phyloP scores from a whole-genome alignment of 1,140 invertebrate genomes.

The Campoletis sonorensis region DNA sequence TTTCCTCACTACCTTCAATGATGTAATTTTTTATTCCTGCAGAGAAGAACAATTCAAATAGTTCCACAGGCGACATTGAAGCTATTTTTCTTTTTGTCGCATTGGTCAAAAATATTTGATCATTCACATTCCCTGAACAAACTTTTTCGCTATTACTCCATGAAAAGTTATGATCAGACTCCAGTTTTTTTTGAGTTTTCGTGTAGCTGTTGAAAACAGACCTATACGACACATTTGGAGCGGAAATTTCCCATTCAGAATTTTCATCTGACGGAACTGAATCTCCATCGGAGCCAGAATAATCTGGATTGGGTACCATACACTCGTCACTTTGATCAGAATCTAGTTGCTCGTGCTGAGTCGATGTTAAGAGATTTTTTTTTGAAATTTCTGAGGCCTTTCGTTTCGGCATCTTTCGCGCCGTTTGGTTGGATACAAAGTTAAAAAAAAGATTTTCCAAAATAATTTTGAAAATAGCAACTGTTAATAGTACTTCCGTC shows the following conservation, averaged over 20 bases:
- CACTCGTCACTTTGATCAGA: constrained; percentile 10
- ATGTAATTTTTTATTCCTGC: constrained; percentile 39
- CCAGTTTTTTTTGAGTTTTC: constrained; percentile 42
- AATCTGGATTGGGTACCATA: constrained; percentile 32
- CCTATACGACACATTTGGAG: constrained; percentile 44
- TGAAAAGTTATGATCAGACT: constrained; percentile 42
- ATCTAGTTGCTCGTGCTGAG: constrained; percentile 35
- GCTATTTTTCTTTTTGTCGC: constrained; percentile 39
- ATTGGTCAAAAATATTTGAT: constrained; percentile 45
- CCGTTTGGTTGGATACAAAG: background rate
- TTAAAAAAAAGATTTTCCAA: constrained; percentile 2
- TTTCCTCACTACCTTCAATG: constrained; percentile 35
- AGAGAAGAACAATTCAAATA: constrained; percentile 48
- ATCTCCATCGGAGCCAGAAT: constrained; percentile 39
- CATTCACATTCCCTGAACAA: constrained; percentile 16
- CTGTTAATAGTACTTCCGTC: constrained; percentile 8
- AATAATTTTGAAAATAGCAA: constrained; percentile 12
- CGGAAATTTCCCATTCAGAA: constrained; percentile 47
- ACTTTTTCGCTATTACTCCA: constrained; percentile 43
- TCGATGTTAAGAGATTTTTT: constrained; percentile 21
- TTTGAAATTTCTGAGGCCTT: constrained; percentile 34
- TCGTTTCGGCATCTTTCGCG: constrained; percentile 7
- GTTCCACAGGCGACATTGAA: constrained; percentile 37
- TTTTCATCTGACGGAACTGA: constrained; percentile 45
- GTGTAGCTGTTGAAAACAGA: constrained; percentile 44